These are phyloP conservation scores for Eurytoma californica DNA, from an alignment of 2,888 invertebrate species.

Conservation along the genomic window DNA sequence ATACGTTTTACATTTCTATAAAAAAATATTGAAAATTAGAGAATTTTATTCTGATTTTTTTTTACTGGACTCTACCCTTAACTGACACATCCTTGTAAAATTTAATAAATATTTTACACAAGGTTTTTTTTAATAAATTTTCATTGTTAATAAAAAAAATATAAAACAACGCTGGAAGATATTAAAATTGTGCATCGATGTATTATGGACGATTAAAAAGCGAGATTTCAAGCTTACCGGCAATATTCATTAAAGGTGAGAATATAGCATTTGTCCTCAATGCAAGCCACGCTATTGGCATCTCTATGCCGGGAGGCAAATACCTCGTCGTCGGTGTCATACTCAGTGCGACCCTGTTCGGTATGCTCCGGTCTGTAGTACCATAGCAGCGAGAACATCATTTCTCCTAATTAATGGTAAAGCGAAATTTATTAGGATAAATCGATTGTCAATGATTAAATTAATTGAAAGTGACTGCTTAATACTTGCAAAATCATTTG, in stretches of 20 bases:
- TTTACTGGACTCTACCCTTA: too few species aligned
- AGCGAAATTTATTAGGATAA: slow-evolving; percentile 30
- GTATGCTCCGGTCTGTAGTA: slow-evolving; percentile 99
- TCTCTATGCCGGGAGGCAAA: slow-evolving; percentile 97
- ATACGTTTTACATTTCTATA: too few species aligned
- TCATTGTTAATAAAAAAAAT: too few species aligned
- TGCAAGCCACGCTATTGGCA: slow-evolving; percentile 96
- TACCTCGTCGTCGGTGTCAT: slow-evolving; percentile 92
- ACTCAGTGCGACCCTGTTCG: slow-evolving; percentile 88
- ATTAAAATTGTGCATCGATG: too few species aligned
- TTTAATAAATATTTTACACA: too few species aligned
- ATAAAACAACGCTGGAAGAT: too few species aligned
- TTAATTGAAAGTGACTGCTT: not conserved
- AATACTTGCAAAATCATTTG: not conserved
- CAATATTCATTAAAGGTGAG: slow-evolving; percentile 97
- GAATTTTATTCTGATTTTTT: too few species aligned
- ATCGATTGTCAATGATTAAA: not conserved
- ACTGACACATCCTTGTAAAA: too few species aligned
- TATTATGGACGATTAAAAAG: not conserved
- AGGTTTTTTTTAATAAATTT: too few species aligned
- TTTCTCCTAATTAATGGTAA: slow-evolving; percentile 83
- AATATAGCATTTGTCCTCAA: slow-evolving; percentile 98
- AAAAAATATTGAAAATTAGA: too few species aligned
- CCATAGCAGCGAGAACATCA: slow-evolving; percentile 98
- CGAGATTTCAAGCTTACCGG: slow-evolving; percentile 80